Conservation (phyloP, 2,113 vertebrate genomes). For the Epinephelus moara region DNA sequence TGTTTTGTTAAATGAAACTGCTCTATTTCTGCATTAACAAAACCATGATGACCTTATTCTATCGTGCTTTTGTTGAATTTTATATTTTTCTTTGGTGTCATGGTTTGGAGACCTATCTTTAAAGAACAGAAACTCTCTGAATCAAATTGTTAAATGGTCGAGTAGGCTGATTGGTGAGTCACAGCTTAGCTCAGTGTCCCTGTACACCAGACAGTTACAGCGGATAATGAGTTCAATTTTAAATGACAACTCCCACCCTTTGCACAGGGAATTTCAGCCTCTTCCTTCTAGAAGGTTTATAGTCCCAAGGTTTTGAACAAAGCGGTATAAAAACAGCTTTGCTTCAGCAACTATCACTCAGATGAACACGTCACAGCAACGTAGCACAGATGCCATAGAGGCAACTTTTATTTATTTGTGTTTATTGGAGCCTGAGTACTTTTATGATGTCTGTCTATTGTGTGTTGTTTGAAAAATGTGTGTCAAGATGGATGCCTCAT, state of each 20-base stretch:
- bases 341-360: background rate
- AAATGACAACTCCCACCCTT: background rate
- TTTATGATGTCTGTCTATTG: no score
- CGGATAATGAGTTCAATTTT: background rate
- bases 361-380: background rate
- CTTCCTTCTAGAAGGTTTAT: background rate
- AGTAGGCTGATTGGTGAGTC: background rate
- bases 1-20: no score
- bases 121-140: background rate
- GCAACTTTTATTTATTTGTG: background rate
- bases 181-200: background rate
- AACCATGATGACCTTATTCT: no score
- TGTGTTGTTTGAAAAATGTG: no score
- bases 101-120: background rate
- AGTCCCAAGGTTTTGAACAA: background rate
- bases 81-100: no score
- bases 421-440: background rate
- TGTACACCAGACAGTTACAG: background rate
- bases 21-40: no score
- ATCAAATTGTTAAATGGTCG: background rate
- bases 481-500: no score
- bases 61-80: no score
- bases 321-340: background rate
- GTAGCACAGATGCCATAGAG: background rate
- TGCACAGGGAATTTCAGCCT: background rate